Conservation (phyloP, 2,113 vertebrate species). For the Psittacula cyanocephala region DNA sequence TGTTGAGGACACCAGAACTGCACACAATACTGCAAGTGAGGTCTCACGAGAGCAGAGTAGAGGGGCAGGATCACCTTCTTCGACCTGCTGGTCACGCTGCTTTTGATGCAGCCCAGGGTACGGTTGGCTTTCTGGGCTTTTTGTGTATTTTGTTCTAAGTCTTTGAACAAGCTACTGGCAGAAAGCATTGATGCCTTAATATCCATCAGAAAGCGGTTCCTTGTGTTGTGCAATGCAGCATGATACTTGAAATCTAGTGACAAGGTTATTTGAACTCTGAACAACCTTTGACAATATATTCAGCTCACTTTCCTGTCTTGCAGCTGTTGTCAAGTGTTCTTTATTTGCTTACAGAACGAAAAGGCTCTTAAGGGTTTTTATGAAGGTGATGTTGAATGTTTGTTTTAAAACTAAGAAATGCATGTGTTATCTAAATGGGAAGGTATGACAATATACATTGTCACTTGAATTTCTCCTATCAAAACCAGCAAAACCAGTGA, state of each 20-base stretch:
- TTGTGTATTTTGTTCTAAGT: not conserved
- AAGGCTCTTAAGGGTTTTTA: not conserved
- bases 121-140: not conserved
- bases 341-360: not conserved
- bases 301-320: not conserved
- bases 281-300: not conserved
- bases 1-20: too few species aligned
- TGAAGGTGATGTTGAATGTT: not conserved
- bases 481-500: rapidly evolving
- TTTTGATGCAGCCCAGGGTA: not conserved
- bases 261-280: constrained; percentile 39
- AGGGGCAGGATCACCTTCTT: not conserved
- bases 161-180: constrained; percentile 36
- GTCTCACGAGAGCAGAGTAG: too few species aligned
- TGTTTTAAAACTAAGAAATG: not conserved
- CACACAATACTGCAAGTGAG: too few species aligned
- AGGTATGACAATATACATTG: not conserved
- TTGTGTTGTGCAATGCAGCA: not conserved
- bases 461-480: not conserved
- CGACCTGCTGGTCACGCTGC: not conserved
- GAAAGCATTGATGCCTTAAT: not conserved
- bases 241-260: constrained; percentile 33
- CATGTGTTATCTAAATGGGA: not conserved
- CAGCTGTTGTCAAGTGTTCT: constrained; percentile 18
- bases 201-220: constrained; percentile 34